Percentiles rank a stretch among this genome's conserved stretches.
phyloP scores from a whole-genome alignment of 2,888 invertebrate species.

The Hesperia comma region DNA sequence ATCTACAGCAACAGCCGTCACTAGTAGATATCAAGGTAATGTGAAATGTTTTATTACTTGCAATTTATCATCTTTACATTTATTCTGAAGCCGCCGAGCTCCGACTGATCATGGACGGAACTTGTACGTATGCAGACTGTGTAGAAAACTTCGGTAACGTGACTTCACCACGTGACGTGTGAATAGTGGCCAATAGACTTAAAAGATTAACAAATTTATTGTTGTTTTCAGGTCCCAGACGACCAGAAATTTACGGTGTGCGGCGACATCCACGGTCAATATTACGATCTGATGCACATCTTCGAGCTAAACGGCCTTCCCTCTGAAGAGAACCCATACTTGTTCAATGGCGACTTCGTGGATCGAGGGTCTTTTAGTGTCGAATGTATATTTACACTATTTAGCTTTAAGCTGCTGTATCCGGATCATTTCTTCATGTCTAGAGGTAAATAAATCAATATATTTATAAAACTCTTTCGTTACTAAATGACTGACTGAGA shows the following conservation, averaged over 20 bases:
- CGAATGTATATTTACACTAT: constrained; percentile 98
- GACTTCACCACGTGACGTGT: no score
- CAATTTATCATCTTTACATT: no score
- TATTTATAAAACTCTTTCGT: no score
- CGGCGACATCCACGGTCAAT: constrained; percentile 99
- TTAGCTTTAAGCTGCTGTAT: constrained; percentile 97
- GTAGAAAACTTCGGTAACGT: no score
- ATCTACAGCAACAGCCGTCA: constrained; percentile 93
- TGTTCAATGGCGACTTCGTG: constrained; percentile 99
- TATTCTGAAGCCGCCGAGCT: no score
- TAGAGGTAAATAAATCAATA: constrained; percentile 88
- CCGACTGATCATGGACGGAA: no score
- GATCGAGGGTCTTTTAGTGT: constrained; percentile 99
- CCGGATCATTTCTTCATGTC: constrained; percentile 99
- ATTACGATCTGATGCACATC: constrained; percentile 98
- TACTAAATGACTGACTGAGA: no score
- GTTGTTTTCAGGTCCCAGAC: constrained; percentile 83
- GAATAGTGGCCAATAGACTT: no score
- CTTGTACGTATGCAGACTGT: no score
- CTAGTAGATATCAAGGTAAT: constrained; percentile 92
- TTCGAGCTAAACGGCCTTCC: constrained; percentile 98
- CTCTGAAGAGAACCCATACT: constrained; percentile 96
- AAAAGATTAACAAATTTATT: no score
- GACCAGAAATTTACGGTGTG: constrained; percentile 98
- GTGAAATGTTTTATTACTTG: background rate